These are phyloP conservation scores for Celastrina argiolus DNA, from an alignment of 2,888 invertebrate genomes.

Conservation along the genomic window DNA sequence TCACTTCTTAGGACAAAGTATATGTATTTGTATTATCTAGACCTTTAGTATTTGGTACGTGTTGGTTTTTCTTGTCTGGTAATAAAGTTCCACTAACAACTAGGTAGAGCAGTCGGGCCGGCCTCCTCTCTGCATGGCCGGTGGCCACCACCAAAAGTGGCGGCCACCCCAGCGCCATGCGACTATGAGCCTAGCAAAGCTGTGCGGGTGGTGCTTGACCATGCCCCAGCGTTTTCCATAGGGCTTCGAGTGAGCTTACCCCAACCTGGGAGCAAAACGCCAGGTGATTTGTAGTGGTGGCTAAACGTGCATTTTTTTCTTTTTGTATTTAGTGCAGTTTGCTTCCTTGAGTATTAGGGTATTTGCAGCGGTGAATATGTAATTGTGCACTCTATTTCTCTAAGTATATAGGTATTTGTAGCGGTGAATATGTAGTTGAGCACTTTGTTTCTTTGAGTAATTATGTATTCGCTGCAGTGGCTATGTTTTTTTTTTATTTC, in stretches of 20 bases:
- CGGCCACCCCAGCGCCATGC: conserved; percentile 91
- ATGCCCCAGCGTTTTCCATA: conserved; percentile 80
- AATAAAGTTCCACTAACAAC: neutral
- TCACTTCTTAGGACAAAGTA: too few species aligned
- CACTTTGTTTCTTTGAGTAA: too few species aligned
- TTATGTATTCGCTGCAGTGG: too few species aligned
- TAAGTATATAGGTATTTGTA: too few species aligned
- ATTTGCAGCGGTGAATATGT: neutral
- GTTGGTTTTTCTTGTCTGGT: neutral
- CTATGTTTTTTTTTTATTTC: neutral
- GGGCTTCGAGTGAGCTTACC: conserved; percentile 74
- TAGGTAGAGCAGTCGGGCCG: conserved; percentile 84
- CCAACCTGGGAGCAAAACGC: conserved; percentile 64
- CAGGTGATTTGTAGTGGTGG: conserved; percentile 61
- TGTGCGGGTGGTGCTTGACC: conserved; percentile 69
- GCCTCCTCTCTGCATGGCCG: conserved; percentile 89
- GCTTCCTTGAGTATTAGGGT: neutral
- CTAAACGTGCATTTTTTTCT: conserved; percentile 20
- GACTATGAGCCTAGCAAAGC: conserved; percentile 90
- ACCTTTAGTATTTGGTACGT: neutral
- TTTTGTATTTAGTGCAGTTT: neutral
- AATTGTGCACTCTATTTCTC: too few species aligned
- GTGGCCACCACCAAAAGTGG: conserved; percentile 81
- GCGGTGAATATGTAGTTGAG: too few species aligned
- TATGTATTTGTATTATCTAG: neutral